A percentile compares a stretch with the other conserved stretches of the same genome.
Evolutionary conservation across 1,140 invertebrate genomes (phyloP).

Genomic region (Brachionus rubens): DNA sequence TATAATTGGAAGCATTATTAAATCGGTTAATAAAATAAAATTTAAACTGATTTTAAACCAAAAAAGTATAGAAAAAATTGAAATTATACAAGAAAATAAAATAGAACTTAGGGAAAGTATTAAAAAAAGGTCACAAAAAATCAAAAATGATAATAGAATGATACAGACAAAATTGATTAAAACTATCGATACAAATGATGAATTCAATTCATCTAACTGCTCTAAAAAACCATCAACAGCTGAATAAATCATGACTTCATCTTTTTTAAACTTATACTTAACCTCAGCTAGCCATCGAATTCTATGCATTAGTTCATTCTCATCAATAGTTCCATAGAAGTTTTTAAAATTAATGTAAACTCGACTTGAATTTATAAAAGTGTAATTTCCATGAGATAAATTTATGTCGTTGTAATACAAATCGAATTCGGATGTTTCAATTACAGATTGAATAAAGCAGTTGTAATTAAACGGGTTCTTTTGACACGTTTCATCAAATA

Average conservation of each 20-base stretch:
- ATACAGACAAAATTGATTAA: neutral
- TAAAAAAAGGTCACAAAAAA: neutral
- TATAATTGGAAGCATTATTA: neutral
- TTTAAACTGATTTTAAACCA: neutral
- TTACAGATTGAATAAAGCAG: neutral
- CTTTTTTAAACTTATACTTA: neutral
- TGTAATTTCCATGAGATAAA: neutral
- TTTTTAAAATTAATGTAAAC: neutral
- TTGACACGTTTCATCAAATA: neutral
- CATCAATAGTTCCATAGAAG: neutral
- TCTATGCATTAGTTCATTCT: neutral
- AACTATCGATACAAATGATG: neutral
- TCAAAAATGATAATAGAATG: neutral
- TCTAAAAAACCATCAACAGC: neutral
- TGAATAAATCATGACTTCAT: neutral
- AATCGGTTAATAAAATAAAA: neutral
- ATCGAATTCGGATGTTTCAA: neutral
- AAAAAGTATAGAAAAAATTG: neutral
- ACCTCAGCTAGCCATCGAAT: neutral
- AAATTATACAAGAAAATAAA: neutral
- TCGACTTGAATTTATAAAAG: neutral
- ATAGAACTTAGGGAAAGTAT: neutral
- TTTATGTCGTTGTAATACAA: neutral
- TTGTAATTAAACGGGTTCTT: neutral
- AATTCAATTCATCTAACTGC: neutral